phyloP scores from a whole-genome alignment of 2,888 invertebrate genomes.

The Idaea straminata region DNA sequence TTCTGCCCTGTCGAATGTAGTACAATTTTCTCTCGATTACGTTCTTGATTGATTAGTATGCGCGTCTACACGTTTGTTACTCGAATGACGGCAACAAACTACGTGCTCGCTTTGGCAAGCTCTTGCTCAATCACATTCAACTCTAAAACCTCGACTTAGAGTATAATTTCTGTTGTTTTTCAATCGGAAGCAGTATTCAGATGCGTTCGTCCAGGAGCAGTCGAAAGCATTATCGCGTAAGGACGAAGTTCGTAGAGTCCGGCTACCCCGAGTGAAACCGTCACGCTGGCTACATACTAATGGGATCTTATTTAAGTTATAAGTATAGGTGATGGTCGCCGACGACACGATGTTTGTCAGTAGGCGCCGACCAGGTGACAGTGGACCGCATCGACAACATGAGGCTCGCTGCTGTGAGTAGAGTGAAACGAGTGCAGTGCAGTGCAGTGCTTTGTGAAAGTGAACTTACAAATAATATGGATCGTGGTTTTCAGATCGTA shows the following conservation, averaged over 20 bases:
- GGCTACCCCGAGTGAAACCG: constrained; percentile 67
- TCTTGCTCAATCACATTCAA: constrained; percentile 24
- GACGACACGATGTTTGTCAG: constrained; percentile 53
- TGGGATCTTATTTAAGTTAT: constrained; percentile 60
- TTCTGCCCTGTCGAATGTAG: constrained; percentile 47
- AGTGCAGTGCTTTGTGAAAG: constrained; percentile 12
- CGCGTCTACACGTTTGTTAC: constrained; percentile 60
- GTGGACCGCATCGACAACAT: constrained; percentile 47
- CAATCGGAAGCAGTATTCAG: constrained; percentile 42
- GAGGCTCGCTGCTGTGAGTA: constrained; percentile 65
- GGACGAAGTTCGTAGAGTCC: constrained; percentile 59
- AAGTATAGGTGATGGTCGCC: constrained; percentile 62
- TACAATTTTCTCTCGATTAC: constrained; percentile 77
- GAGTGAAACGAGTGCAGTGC: constrained; percentile 37
- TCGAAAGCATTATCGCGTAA: constrained; percentile 65
- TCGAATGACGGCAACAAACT: constrained; percentile 64
- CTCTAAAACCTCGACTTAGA: constrained; percentile 32
- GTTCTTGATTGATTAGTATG: constrained; percentile 65
- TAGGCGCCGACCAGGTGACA: constrained; percentile 56
- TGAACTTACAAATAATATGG: constrained; percentile 35
- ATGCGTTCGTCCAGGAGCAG: constrained; percentile 51
- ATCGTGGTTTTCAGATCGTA: constrained; percentile 67
- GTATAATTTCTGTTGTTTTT: constrained; percentile 27
- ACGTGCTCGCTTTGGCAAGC: constrained; percentile 43
- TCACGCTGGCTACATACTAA: constrained; percentile 68